Evolutionary conservation across 1,140 invertebrate genomes (phyloP), one percentile per base, ranked within the genome.

Genomic region (Zelostemma sp.): DNA sequence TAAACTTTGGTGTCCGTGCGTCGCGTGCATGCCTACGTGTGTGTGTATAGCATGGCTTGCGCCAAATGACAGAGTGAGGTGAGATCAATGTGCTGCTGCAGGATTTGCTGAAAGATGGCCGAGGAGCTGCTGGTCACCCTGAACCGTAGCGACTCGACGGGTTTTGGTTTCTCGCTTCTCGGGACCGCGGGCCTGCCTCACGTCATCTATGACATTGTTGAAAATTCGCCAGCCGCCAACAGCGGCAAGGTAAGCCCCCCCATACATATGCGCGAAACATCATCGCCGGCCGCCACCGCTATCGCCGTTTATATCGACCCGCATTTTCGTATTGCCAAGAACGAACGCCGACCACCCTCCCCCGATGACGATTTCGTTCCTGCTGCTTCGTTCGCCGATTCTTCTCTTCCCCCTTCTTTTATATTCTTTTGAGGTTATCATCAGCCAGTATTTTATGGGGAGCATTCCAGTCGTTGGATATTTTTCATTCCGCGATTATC

Each of bases 161-260:
- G 93, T 77, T 93, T 95, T 81, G 94, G 94, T 75, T 95, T 96
- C 88, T 95, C 93, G 73, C 86, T 96, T 71, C 89, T 96, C 76
- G 93, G 94, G 63, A 93, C 93, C 85, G 92, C 92, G 76, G 93
- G 93, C 81, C 89, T 94, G 80, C 94, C 94, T 77, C 94, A 95
- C 80, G 93, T 95, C 81, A 94, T 96, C 82, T 95, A 95, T 87
- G 92, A 95, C 86, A 95, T 96, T 79, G 89, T 94, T 77, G 93
- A 95, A 85, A 93, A 95, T 86, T 96, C 94, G 71, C 94, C 94
- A 78, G 94, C 94, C 61, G 93, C 93, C 72, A 91, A 93, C 80
- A 93, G 93, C 83, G 93, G 93, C 82, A 90, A 94, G 92, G 94
- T 95, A 89, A 91, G 90, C 19, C 5, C 9, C 8, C n/a, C 19